Evolutionary conservation across 2,113 vertebrate species (phyloP).

Genomic region (Nesoenas mayeri): DNA sequence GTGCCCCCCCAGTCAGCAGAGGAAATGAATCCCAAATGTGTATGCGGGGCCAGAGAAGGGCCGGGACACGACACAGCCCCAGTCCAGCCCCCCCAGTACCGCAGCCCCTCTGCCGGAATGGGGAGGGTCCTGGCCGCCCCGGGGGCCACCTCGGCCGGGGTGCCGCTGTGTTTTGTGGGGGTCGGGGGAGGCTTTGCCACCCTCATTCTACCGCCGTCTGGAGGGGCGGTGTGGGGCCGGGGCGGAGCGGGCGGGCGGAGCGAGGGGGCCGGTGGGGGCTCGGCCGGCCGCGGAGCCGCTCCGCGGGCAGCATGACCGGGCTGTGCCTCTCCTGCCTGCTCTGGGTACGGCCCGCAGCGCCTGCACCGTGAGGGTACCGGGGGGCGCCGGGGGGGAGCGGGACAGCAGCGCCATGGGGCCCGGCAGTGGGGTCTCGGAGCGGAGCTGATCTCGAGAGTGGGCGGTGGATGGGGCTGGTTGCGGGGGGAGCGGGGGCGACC

Average conservation of each 20-base stretch:
- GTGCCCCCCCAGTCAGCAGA: neutral
- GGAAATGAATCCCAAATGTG: constrained; percentile 46
- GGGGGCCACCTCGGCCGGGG: neutral
- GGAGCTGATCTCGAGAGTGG: neutral
- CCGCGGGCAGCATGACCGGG: constrained; percentile 23
- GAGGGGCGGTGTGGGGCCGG: neutral
- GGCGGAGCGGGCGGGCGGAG: neutral
- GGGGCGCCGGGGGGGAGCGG: neutral
- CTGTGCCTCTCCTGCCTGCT: constrained; percentile 37
- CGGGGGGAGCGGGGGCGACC: neutral
- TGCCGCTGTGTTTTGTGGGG: no score
- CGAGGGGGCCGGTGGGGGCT: neutral
- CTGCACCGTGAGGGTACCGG: neutral
- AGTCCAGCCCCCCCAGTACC: neutral
- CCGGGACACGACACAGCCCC: neutral
- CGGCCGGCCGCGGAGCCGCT: neutral
- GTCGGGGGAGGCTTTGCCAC: neutral
- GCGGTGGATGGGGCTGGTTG: neutral
- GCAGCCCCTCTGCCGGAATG: neutral
- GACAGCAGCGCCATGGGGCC: no score
- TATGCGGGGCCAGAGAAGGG: neutral
- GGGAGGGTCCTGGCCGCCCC: neutral
- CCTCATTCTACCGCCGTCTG: neutral
- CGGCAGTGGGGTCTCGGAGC: neutral
- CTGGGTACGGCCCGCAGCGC: neutral